Evolutionary conservation across 2,888 invertebrate genomes (phyloP).

Genomic region (Barypeithes pellucidus): DNA sequence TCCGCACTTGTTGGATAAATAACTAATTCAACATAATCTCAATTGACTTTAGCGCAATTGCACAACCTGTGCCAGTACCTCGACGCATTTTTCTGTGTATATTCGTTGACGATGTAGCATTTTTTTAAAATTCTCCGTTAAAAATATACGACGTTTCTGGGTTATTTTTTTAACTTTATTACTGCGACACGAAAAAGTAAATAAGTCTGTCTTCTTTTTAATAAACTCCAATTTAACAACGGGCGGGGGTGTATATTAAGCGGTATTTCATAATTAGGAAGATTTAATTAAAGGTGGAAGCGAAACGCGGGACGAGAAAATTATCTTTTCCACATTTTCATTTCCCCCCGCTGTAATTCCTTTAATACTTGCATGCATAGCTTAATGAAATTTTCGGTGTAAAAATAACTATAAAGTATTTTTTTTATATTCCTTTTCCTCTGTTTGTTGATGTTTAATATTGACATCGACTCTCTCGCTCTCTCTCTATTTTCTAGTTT

Average conservation of each 20-base stretch:
- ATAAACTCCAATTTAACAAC: constrained; percentile 1
- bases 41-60: no score
- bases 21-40: no score
- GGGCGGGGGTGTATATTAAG: not conserved
- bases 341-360: constrained; percentile 3
- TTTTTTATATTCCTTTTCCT: not conserved
- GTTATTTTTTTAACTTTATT: not conserved
- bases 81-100: no score
- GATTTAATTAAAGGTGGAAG: constrained; percentile 5
- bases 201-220: not conserved
- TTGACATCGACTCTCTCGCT: no score
- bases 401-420: not conserved
- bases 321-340: constrained; percentile 1
- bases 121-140: no score
- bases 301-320: constrained; percentile 1
- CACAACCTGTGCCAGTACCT: no score
- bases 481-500: no score
- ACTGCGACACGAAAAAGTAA: not conserved
- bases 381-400: not conserved
- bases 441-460: no score
- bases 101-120: no score
- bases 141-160: no score
- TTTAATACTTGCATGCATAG: not conserved
- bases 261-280: constrained; percentile 12
- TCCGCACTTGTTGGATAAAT: no score